Conservation (phyloP, 1,140 invertebrate genomes). For the Harlomillsia oculata region DNA sequence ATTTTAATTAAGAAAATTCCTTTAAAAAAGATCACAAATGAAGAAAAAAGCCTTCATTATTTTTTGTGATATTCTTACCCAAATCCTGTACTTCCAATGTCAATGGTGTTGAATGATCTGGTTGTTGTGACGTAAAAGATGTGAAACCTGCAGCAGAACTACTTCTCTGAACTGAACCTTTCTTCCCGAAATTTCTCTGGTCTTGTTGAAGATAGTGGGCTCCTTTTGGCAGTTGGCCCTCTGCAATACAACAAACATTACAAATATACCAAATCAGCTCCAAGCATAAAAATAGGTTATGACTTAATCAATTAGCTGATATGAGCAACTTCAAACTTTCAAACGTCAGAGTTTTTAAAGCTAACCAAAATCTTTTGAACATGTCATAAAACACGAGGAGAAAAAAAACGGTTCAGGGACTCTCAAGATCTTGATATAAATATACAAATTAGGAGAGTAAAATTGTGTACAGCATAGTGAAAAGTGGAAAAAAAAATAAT, state of each 20-base stretch:
- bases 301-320: slow-evolving; percentile 8
- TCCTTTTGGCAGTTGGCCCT: slow-evolving; percentile 69
- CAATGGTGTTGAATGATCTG: slow-evolving; percentile 13
- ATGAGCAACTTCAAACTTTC: background rate
- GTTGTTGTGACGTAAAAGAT: slow-evolving; percentile 3
- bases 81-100: slow-evolving; percentile 51
- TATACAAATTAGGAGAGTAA: no score
- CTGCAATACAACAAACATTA: slow-evolving; percentile 44
- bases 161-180: slow-evolving; percentile 21
- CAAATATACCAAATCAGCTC: slow-evolving; percentile 6
- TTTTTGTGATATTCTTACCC: slow-evolving; percentile 42
- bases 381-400: slow-evolving; percentile 38
- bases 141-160: slow-evolving; percentile 23
- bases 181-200: background rate
- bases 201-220: slow-evolving; percentile 59
- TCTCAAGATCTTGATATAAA: background rate
- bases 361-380: no score
- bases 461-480: no score
- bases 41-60: background rate
- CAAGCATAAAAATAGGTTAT: slow-evolving; percentile 7
- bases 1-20: slow-evolving; percentile 34
- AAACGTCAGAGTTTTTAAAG: no score
- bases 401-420: background rate
- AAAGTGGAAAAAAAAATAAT: no score
- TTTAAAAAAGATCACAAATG: background rate